Evolutionary conservation across 2,113 vertebrate species (phyloP).

Genomic region (Bufo gargarizans): DNA sequence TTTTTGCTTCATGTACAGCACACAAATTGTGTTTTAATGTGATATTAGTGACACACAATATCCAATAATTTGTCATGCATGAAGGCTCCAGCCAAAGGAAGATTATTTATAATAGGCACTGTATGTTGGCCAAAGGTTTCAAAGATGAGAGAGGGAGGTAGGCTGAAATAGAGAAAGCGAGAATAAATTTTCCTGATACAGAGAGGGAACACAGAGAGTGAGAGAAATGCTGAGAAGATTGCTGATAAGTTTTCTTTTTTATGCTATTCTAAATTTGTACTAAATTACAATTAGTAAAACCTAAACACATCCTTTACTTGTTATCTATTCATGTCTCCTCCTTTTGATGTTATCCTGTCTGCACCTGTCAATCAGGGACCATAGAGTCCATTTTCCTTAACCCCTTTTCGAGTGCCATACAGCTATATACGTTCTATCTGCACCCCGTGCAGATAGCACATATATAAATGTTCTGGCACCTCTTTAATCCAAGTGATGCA

Average conservation of each 20-base stretch:
- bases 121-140: conserved; percentile 6
- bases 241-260: neutral
- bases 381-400: too few species aligned
- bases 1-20: neutral
- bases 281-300: too few species aligned
- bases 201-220: neutral
- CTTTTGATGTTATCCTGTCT: too few species aligned
- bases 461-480: too few species aligned
- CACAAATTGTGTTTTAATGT: conserved; percentile 32
- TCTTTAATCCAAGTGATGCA: too few species aligned
- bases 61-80: conserved; percentile 16
- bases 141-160: neutral
- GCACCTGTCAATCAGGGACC: too few species aligned
- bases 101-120: conserved; percentile 3
- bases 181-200: neutral
- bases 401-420: too few species aligned
- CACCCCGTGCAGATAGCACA: too few species aligned
- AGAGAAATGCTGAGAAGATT: neutral
- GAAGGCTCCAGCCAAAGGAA: conserved; percentile 13
- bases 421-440: too few species aligned
- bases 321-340: too few species aligned
- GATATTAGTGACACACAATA: conserved; percentile 21
- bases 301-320: too few species aligned
- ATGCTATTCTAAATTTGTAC: neutral
- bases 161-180: neutral